Evolutionary conservation across 1,140 invertebrate genomes (phyloP).

Genomic region (Mactra quadrangularis): DNA sequence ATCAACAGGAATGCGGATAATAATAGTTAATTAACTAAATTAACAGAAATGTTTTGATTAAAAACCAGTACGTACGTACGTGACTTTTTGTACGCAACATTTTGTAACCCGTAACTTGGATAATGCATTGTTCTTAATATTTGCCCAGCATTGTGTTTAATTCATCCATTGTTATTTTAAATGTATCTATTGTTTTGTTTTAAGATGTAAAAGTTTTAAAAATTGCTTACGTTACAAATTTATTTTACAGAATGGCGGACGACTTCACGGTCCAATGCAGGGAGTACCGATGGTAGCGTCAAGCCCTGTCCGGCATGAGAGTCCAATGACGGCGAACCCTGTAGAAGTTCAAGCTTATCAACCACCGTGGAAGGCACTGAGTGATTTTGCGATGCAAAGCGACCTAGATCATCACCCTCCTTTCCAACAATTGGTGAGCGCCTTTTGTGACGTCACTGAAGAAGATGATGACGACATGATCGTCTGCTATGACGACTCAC

Average conservation of each 20-base stretch:
- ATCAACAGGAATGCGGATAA: no score
- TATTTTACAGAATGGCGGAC: slow-evolving; percentile 92
- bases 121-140: no score
- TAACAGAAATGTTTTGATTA: no score
- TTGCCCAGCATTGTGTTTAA: no score
- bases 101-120: no score
- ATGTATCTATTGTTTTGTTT: no score
- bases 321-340: slow-evolving; percentile 77
- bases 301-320: slow-evolving; percentile 95
- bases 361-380: slow-evolving; percentile 97
- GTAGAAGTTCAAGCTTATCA: slow-evolving; percentile 98
- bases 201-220: no score
- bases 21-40: no score
- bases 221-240: no score
- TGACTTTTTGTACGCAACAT: no score
- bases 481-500: slow-evolving; percentile 73
- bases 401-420: slow-evolving; percentile 95
- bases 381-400: slow-evolving; percentile 96
- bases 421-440: slow-evolving; percentile 97
- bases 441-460: slow-evolving; percentile 76
- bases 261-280: slow-evolving; percentile 90
- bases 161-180: no score
- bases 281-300: slow-evolving; percentile 98
- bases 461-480: slow-evolving; percentile 77
- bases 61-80: no score